These are phyloP conservation scores for Ostrea edulis DNA, from an alignment of 1,140 invertebrate genomes.

Conservation along the genomic window DNA sequence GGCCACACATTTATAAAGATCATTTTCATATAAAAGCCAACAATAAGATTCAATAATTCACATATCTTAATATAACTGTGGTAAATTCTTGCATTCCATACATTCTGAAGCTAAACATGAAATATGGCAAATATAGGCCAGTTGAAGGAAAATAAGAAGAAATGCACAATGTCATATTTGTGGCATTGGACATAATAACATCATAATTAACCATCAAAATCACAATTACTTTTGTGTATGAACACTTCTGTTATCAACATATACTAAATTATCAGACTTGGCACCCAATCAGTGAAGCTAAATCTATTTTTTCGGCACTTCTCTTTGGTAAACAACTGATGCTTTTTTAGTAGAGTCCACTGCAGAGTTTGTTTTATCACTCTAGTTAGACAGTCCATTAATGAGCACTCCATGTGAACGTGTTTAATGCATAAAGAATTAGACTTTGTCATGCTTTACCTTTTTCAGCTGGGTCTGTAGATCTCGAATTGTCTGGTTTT, in stretches of 20 bases:
- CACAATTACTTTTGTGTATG: not conserved
- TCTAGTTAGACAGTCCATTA: not conserved
- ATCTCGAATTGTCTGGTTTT: constrained; percentile 75
- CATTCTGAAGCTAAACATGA: too few relatives aligned
- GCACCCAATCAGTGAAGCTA: not conserved
- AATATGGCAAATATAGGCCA: too few relatives aligned
- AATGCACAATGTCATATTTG: too few relatives aligned
- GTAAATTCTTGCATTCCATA: too few relatives aligned
- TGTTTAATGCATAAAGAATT: not conserved
- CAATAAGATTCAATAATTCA: too few relatives aligned
- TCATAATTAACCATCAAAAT: not conserved
- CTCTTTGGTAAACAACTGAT: not conserved
- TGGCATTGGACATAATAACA: too few relatives aligned
- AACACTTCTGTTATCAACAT: not conserved
- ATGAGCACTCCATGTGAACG: not conserved
- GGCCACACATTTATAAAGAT: too few relatives aligned
- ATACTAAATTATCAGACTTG: not conserved
- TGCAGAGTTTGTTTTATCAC: not conserved
- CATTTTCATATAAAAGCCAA: too few relatives aligned
- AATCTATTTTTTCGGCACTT: not conserved
- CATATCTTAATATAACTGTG: too few relatives aligned
- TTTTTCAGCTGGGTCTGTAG: constrained; percentile 75
- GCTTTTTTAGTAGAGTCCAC: constrained; percentile 6
- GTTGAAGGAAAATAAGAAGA: too few relatives aligned
- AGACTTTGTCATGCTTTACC: constrained; percentile 56